A percentile compares a stretch with the other conserved stretches of the same genome.
These are phyloP conservation scores for Periophthalmus modestus DNA, from an alignment of 2,113 vertebrate species.

Conservation along the genomic window DNA sequence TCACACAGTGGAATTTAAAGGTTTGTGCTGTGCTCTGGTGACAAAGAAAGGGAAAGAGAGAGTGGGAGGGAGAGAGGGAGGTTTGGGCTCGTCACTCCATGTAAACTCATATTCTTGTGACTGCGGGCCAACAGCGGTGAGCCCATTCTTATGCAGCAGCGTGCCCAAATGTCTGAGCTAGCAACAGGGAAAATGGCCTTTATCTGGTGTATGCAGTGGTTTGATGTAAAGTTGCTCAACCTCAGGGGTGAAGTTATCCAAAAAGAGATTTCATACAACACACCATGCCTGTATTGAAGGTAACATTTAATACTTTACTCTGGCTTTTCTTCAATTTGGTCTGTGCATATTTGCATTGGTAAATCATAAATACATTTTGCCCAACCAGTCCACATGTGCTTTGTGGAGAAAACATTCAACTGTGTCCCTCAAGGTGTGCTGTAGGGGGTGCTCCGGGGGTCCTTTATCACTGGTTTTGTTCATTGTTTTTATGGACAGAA, in stretches of 20 bases:
- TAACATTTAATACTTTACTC: too few species aligned
- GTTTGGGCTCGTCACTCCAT: conserved; percentile 17
- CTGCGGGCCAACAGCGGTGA: conserved; percentile 36
- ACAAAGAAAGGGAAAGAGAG: background rate
- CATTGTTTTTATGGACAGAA: too few species aligned
- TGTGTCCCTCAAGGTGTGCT: too few species aligned
- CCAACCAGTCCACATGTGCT: too few species aligned
- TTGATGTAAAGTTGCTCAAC: conserved; percentile 18
- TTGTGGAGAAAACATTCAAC: too few species aligned
- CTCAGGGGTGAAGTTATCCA: conserved; percentile 17
- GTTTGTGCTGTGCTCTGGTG: conserved; percentile 2
- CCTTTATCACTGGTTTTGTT: too few species aligned
- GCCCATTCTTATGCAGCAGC: conserved; percentile 40
- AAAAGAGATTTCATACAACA: background rate
- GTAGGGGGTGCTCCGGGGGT: too few species aligned
- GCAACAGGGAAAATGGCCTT: conserved; percentile 32
- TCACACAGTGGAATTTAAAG: background rate
- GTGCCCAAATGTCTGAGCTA: conserved; percentile 21
- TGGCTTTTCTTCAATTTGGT: background rate
- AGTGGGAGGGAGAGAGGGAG: background rate
- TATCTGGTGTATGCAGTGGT: background rate
- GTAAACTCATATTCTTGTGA: conserved; percentile 37
- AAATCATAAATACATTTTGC: background rate
- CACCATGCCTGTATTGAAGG: background rate
- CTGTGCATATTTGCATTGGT: background rate